Base-by-base conservation (phyloP, 2,888 invertebrate species). In the Polymixis flavicincta region DNA sequence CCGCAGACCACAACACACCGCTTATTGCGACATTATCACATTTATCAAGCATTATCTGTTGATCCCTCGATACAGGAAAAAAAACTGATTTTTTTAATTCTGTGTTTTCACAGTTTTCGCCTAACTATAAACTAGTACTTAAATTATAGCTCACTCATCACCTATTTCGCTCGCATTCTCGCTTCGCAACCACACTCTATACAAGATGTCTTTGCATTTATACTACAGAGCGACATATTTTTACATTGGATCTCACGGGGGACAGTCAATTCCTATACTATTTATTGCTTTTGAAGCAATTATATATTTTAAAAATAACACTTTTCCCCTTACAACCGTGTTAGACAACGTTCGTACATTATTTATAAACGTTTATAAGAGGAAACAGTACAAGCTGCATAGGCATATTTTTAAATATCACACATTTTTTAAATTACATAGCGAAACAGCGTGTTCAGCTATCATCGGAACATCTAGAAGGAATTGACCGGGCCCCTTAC, bases 101-200 rank as follows among this genome's bases (percentile, higher is more conserved):
- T 91, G 92, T 92, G 92, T 88, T 88, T 92, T 93, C 92, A 93
- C 94, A 93, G 93, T 93, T 94, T 95, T 95, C 92, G 94, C 96
- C 96, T 96, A 96, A 95, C 96, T 96, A 96, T 93, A 93, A 92
- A 92, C 96, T 96, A 96, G 92, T 88, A 93, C 95, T 96, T 96
- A 95, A 92, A 92, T 91, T 91, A 91, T 83, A 88, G 89, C 89
- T 89, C 92, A 89, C 88, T 84, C 87, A 87, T 88, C 87, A 88
- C 76, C 91, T 88, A 88, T 87, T 90, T 89, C 92, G 87, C 92
- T 90, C 92, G 83, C 92, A 90, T 92, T 87, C 89, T 82, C 92
- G 78, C 92, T 87, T 89, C 81, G 89, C 89, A 88, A 84, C 79
- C 89, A 87, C 90, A 89, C 90, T 85, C 90, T 87, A 87, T 88